Percentiles rank a stretch among this genome's conserved stretches.
phyloP scores from a whole-genome alignment of 2,888 invertebrate species.

The Parnassius mnemosyne region DNA sequence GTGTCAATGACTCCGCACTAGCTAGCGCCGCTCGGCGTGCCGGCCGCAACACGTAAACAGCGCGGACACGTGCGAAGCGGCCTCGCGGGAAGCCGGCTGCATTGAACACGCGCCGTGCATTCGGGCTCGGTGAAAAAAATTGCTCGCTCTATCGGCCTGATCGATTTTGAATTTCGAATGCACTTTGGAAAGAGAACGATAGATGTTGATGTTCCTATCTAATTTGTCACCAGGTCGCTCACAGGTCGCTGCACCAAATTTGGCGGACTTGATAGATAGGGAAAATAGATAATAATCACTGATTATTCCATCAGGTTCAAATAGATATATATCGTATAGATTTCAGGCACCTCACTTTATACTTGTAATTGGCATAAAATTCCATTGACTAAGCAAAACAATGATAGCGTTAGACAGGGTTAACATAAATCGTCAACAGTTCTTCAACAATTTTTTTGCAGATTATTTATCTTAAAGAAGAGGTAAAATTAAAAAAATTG shows the following conservation, averaged over 20 bases:
- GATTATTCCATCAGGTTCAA: no score
- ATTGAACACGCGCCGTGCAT: conserved; percentile 17
- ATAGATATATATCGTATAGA: no score
- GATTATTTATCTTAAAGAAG: no score
- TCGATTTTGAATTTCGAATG: conserved; percentile 25
- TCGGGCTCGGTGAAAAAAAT: conserved; percentile 18
- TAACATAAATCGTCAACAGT: no score
- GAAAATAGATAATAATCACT: conserved; percentile 55
- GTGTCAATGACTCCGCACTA: conserved; percentile 75
- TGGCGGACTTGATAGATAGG: neutral
- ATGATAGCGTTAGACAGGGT: no score
- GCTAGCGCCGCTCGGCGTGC: conserved; percentile 46
- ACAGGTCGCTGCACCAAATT: neutral
- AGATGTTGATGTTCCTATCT: conserved; percentile 18
- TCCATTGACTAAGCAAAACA: no score
- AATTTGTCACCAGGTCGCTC: conserved; percentile 1
- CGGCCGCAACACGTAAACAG: conserved; percentile 37
- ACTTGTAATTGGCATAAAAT: no score
- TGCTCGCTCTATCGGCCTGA: conserved; percentile 23
- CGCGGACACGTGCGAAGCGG: conserved; percentile 18
- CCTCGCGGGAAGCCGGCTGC: conserved; percentile 4
- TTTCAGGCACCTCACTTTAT: no score
- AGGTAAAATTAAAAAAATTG: no score
- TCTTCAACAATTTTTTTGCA: no score
- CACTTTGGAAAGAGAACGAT: conserved; percentile 23